Percentiles rank a stretch among this genome's conserved stretches.
phyloP scores from a whole-genome alignment of 2,113 vertebrate species.

The Pterocles gutturalis region DNA sequence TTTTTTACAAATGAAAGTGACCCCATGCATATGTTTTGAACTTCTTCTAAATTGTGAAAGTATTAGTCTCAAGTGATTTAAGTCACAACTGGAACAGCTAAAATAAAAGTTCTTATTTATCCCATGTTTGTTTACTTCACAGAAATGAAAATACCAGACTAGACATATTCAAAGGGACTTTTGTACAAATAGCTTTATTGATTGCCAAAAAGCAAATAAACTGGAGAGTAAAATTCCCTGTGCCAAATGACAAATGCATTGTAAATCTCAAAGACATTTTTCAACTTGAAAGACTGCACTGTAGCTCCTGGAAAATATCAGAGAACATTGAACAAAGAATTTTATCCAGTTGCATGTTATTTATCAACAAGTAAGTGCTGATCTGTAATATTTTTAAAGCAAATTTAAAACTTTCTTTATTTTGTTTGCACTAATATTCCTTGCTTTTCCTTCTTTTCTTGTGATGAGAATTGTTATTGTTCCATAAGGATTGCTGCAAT shows the following conservation, averaged over 20 bases:
- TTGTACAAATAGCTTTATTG: conserved; percentile 65
- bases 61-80: not conserved
- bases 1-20: not conserved
- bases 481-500: not conserved
- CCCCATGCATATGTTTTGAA: not conserved
- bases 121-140: conserved; percentile 35
- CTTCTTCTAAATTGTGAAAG: not conserved
- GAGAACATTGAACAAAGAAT: not conserved
- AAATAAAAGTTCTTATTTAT: conserved; percentile 41
- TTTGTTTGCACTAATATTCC: not conserved
- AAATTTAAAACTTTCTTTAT: not conserved
- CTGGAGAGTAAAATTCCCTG: conserved; percentile 33
- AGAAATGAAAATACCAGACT: conserved; percentile 46
- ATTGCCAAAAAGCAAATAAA: conserved; percentile 67
- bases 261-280: conserved; percentile 46
- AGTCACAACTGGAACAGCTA: not conserved
- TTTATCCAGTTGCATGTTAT: not conserved
- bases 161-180: conserved; percentile 56
- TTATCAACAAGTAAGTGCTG: not conserved
- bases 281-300: conserved; percentile 24
- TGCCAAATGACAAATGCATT: conserved; percentile 41
- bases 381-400: not conserved
- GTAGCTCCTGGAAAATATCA: conserved; percentile 27
- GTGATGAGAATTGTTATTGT: not conserved
- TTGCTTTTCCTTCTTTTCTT: not conserved